Base-by-base conservation (phyloP, 2,888 invertebrate genomes). In the Crioceris asparagi region DNA sequence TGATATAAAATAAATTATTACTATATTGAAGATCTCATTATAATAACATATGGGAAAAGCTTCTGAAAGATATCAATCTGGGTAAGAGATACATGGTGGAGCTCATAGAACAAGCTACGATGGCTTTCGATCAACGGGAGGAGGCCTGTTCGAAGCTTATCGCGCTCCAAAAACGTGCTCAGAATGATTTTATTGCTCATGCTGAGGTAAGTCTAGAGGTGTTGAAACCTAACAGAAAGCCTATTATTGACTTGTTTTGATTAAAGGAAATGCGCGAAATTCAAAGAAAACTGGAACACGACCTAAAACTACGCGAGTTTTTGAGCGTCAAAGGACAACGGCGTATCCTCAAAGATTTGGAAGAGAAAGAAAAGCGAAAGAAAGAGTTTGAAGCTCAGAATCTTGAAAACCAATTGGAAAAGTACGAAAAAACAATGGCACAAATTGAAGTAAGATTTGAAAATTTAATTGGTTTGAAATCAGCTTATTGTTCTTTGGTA, bases 81-180 rank as follows among this genome's bases (percentile, higher is more conserved):
- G 83, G 88, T 2, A 87, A 91, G 55, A 79, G 79, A 41, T 76
- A 82, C 53, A 86, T 90, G 58, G 74, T 84, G 49, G 88, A 88
- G 54, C 66, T 90, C 39, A 83, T 93, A 41, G 91, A 92, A 52
- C 83, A 85, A 51, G 85, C 91, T 0, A 91, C 87, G 15, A 68
- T 81, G 26, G 85, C 91, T 1, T 93, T 88, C 56, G 90, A 91
- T 64, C 86, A 88, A 62, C 71, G 91, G 42, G 90, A 83, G 59
- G 82, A 83, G 57, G 75, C 83, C 64, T 77, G 83, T 55, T 72
- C 79, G 38, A 91, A 90, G 62, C 71, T 91, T 27, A 76, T 83
- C 43, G 79, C 80, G 0, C 67, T 92, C 21, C 82, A 83, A 53
- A 85, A 85, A 47, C 77, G 82, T 45, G 80, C 79, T 33, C 79